Percentiles rank a stretch among this genome's conserved stretches.
phyloP scores from a whole-genome alignment of 2,113 vertebrate genomes.

The Aythya baeri region DNA sequence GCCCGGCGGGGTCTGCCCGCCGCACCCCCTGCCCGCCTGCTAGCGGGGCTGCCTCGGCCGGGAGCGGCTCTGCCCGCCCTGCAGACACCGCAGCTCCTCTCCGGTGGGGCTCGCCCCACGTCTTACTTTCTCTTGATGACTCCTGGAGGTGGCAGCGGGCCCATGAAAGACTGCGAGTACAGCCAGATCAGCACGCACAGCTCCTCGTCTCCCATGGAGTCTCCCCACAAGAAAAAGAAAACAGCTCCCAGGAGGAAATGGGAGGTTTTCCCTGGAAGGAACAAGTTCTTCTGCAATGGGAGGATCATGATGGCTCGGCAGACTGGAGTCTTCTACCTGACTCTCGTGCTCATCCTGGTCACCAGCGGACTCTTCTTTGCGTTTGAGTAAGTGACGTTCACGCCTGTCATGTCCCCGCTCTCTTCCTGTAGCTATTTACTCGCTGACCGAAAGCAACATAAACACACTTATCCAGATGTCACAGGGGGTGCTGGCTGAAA shows the following conservation, averaged over 20 bases:
- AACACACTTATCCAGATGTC: neutral
- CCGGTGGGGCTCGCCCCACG: slow-evolving; percentile 71
- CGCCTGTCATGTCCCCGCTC: neutral
- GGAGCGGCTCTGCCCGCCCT: slow-evolving; percentile 12
- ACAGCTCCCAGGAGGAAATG: slow-evolving; percentile 88
- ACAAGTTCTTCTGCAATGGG: slow-evolving; percentile 97
- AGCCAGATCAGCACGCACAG: slow-evolving; percentile 96
- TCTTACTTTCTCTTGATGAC: slow-evolving; percentile 83
- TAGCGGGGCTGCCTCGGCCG: slow-evolving; percentile 5
- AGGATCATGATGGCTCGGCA: slow-evolving; percentile 99
- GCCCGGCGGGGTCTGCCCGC: no score
- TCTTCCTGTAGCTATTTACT: neutral
- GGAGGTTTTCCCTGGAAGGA: slow-evolving; percentile 96
- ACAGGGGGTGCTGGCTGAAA: neutral
- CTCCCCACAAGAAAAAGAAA: slow-evolving; percentile 90
- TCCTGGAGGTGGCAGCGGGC: slow-evolving; percentile 91
- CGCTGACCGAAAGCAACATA: neutral
- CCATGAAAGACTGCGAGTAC: slow-evolving; percentile 98
- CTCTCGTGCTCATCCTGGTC: slow-evolving; percentile 93
- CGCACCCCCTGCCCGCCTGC: no score
- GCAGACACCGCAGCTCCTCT: no score
- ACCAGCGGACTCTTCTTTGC: slow-evolving; percentile 99
- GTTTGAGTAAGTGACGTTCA: slow-evolving; percentile 92
- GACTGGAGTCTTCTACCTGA: slow-evolving; percentile 98
- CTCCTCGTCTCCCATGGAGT: slow-evolving; percentile 95